A percentile compares a stretch with the other conserved stretches of the same genome.
Evolutionary conservation across 2,797 vertebrate genomes (phyloP).

Genomic region (Gorsachius magnificus): DNA sequence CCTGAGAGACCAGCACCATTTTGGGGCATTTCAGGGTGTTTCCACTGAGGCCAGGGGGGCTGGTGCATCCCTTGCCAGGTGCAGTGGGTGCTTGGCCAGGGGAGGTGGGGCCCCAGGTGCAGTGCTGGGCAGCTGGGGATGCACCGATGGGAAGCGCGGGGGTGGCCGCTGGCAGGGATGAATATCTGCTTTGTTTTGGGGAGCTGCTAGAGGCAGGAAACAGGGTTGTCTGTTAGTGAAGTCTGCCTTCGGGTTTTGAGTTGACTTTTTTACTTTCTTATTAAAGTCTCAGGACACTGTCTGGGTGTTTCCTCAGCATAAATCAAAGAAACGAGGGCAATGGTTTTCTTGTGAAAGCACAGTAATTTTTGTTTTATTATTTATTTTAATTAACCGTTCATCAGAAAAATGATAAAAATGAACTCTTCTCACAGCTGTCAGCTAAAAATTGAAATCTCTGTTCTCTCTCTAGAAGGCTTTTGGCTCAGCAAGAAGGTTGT

Average conservation of each 20-base stretch:
- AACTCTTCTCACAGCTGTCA: neutral
- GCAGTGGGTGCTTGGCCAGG: accelerated
- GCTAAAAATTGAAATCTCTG: neutral
- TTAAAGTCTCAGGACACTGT: neutral
- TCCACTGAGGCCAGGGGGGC: accelerated
- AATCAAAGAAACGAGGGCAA: neutral
- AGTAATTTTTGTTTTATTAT: neutral
- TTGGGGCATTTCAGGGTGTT: neutral
- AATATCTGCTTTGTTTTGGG: neutral
- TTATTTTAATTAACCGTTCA: neutral
- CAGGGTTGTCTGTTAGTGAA: accelerated
- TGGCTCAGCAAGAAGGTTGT: neutral
- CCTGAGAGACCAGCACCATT: accelerated
- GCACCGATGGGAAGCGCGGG: accelerated
- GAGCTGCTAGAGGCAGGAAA: neutral
- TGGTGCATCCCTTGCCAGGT: neutral
- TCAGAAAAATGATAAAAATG: neutral
- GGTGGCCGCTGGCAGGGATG: accelerated
- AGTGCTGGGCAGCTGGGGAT: neutral
- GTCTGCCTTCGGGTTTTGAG: neutral
- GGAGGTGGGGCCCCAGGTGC: neutral
- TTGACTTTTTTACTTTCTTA: neutral
- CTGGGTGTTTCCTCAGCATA: neutral
- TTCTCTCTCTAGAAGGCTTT: neutral
- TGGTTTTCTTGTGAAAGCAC: neutral